Conservation (phyloP, 2,797 vertebrate genomes). For the Pitangus sulphuratus region DNA sequence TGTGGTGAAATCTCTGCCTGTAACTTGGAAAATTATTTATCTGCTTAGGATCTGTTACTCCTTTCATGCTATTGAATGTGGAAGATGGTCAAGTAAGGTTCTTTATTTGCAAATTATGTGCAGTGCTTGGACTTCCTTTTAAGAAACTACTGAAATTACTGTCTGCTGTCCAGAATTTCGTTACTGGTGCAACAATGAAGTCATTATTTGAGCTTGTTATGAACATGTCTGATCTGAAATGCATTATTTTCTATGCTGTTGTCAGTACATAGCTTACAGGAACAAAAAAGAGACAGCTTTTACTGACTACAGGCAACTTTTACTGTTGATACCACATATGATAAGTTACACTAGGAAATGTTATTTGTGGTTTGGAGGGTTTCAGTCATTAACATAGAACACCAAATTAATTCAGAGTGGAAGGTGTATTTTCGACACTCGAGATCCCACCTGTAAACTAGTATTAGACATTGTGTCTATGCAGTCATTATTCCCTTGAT, state of each 20-base stretch:
- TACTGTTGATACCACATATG: not conserved
- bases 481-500: not conserved
- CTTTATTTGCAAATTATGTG: not conserved
- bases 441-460: not conserved
- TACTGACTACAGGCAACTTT: not conserved
- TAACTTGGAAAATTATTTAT: not conserved
- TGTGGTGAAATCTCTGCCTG: not conserved
- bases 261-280: not conserved
- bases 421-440: fast-evolving
- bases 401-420: not conserved
- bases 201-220: not conserved
- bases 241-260: not conserved
- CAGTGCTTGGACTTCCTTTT: not conserved
- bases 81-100: not conserved
- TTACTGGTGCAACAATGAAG: not conserved
- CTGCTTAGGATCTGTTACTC: not conserved
- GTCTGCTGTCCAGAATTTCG: not conserved
- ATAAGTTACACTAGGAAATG: not conserved
- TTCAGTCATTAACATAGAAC: not conserved
- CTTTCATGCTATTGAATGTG: not conserved
- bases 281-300: not conserved
- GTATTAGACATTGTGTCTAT: not conserved
- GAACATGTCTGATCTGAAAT: not conserved
- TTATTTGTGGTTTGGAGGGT: not conserved
- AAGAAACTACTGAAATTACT: not conserved